phyloP scores from a whole-genome alignment of 92 coral and sea anemone species.

The Virgularia gustaviana region DNA sequence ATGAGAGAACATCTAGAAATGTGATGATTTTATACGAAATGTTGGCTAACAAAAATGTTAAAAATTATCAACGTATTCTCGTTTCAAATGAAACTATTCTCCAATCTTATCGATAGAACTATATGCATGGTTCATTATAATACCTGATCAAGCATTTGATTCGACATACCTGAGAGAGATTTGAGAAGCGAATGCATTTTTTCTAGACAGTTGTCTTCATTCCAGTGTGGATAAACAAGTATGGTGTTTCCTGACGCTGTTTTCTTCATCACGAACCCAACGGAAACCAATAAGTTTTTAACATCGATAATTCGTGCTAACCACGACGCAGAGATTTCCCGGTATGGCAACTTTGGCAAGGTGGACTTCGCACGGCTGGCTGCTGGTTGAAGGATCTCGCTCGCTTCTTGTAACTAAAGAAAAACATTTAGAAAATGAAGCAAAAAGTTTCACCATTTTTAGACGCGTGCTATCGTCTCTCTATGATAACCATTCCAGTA shows the following conservation, averaged over 20 bases:
- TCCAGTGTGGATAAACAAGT: constrained; percentile 32
- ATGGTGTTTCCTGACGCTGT: constrained; percentile 7
- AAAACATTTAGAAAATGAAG: not conserved
- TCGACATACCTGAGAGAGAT: too few species aligned
- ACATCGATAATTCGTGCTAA: not conserved
- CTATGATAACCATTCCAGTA: too few species aligned
- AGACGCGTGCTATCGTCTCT: not conserved
- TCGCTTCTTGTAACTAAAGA: constrained; percentile 10
- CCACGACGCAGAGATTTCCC: constrained; percentile 20
- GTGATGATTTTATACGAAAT: too few species aligned
- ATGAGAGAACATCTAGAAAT: constrained; percentile 1
- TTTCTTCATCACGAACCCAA: constrained; percentile 22
- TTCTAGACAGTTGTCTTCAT: constrained; percentile 9
- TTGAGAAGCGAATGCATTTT: constrained; percentile 9
- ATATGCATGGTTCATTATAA: too few species aligned
- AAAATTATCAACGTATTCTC: too few species aligned
- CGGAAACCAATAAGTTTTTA: constrained; percentile 10
- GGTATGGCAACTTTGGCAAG: constrained; percentile 5
- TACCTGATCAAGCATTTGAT: too few species aligned
- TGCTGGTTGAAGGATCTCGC: not conserved
- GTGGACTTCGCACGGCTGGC: not conserved
- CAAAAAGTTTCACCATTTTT: not conserved
- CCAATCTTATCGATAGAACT: too few species aligned
- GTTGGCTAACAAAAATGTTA: too few species aligned
- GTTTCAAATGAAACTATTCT: too few species aligned